Evolutionary conservation across 2,797 vertebrate genomes (phyloP), one percentile per base, ranked within the genome.

Genomic region (Smutsia temminckii): DNA sequence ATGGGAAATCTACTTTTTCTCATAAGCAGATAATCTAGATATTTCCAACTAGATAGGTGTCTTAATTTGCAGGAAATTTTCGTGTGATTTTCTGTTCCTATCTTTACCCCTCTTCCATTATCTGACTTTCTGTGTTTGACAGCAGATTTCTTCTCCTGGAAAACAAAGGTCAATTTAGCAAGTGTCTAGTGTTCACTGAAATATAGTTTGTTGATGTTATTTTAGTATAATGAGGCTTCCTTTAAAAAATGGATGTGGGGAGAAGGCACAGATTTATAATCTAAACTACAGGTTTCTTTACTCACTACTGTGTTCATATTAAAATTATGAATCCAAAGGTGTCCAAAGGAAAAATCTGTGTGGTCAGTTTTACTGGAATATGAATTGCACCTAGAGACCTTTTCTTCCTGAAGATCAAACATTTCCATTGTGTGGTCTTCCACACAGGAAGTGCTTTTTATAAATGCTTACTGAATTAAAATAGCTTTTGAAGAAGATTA

Each of bases 141-240:
- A 51, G n/a, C 72, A 93, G 55, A 83, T 93, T 92, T 96, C 93
- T 72, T 89, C 32, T 84, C 42, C 63, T 88, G 72, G 94, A 95
- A 98, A 97, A 89, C 96, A 97, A 97, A 97, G 93, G 89, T 97
- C 94, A 85, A 1, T 92, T 95, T 93, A 95, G 72, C 68, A 79
- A 96, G 64, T 8, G 46, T 84, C 72, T 86, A 95, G 0, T 61
- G 79, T 93, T 95, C 85, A 94, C 53, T 74, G 80, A 85, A 80
- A 57, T 93, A 51, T 18, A 85, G 34, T 86, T 74, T 66, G 71
- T 91, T 85, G 61, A 40, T 93, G 53, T 85, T 90, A 93, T 85
- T 93, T 88, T 97, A 89, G 69, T 88, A 86, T 63, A 63, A 21
- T 57, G 78, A 92, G 85, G 17, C 63, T 63, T 84, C 29, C 63